Evolutionary conservation across 2,888 invertebrate species (phyloP).

Genomic region (Drosophila subsilvestris): DNA sequence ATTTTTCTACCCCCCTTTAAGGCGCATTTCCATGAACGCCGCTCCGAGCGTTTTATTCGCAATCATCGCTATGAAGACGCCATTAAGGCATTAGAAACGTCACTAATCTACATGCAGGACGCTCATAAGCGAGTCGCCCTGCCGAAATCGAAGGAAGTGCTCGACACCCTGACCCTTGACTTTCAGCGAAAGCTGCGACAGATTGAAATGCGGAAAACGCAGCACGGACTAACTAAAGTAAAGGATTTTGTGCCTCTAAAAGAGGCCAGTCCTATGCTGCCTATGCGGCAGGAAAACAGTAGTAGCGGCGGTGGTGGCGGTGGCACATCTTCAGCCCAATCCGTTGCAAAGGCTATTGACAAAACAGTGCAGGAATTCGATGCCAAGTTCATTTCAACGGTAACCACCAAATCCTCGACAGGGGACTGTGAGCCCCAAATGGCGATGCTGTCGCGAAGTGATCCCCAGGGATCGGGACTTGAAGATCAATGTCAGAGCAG

Average conservation of each 20-base stretch:
- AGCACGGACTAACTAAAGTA: conserved; percentile 77
- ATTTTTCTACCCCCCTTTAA: conserved; percentile 28
- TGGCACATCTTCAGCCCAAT: conserved; percentile 66
- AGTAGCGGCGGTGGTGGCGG: conserved; percentile 13
- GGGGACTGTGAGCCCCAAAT: conserved; percentile 49
- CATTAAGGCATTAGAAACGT: conserved; percentile 81
- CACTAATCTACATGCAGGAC: conserved; percentile 80
- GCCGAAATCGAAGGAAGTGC: conserved; percentile 77
- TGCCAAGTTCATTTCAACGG: conserved; percentile 70
- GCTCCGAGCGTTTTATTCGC: conserved; percentile 81
- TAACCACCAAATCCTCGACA: conserved; percentile 31
- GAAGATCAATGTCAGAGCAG: conserved; percentile 29
- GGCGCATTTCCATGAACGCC: conserved; percentile 83
- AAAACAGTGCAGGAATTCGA: conserved; percentile 82
- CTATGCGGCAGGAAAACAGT: conserved; percentile 58
- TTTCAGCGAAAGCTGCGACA: conserved; percentile 81
- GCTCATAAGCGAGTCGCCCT: conserved; percentile 79
- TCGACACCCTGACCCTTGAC: conserved; percentile 80
- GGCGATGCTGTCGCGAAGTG: conserved; percentile 48
- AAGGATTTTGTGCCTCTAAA: conserved; percentile 71
- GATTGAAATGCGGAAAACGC: conserved; percentile 80
- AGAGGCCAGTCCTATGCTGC: conserved; percentile 67
- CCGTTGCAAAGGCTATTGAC: conserved; percentile 81
- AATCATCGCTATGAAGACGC: conserved; percentile 83
- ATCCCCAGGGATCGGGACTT: conserved; percentile 40